phyloP scores from a whole-genome alignment of 2,113 vertebrate genomes.

The Triplophysa siluroides region DNA sequence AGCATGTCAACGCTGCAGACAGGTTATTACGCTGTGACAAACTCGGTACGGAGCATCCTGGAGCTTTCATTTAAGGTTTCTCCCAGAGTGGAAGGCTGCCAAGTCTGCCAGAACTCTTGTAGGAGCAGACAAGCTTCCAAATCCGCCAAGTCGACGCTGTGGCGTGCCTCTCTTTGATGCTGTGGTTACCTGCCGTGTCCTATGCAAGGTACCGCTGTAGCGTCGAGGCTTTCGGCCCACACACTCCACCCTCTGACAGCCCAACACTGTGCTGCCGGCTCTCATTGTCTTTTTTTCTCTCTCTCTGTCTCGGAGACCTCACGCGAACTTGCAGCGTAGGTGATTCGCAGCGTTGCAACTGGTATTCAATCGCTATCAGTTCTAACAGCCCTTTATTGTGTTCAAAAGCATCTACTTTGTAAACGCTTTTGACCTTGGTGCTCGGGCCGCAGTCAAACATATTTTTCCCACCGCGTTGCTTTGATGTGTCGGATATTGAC shows the following conservation, averaged over 20 bases:
- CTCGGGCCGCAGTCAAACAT: not conserved
- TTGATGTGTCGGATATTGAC: constrained; percentile 42
- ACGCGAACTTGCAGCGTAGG: not conserved
- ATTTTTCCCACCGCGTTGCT: not conserved
- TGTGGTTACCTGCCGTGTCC: constrained; percentile 51
- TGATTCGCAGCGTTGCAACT: constrained; percentile 5
- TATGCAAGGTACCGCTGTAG: constrained; percentile 44
- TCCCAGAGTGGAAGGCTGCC: constrained; percentile 48
- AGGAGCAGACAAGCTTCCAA: constrained; percentile 55
- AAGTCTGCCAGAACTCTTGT: constrained; percentile 44
- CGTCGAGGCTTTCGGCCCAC: constrained; percentile 44
- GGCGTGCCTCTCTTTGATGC: constrained; percentile 48
- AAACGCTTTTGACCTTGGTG: constrained; percentile 27
- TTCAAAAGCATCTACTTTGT: not conserved
- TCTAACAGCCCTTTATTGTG: constrained; percentile 1
- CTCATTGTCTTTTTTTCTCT: not conserved
- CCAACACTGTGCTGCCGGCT: not conserved
- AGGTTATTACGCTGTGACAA: constrained; percentile 61
- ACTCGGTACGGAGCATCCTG: constrained; percentile 51
- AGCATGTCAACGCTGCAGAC: constrained; percentile 52
- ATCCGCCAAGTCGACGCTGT: constrained; percentile 50
- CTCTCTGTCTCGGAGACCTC: constrained; percentile 10
- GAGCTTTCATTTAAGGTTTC: constrained; percentile 55
- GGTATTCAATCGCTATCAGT: not conserved
- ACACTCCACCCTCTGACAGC: constrained; percentile 30